Evolutionary conservation across 2,113 vertebrate species (phyloP), one percentile per base, ranked within the genome.

Genomic region (Scatophagus argus): DNA sequence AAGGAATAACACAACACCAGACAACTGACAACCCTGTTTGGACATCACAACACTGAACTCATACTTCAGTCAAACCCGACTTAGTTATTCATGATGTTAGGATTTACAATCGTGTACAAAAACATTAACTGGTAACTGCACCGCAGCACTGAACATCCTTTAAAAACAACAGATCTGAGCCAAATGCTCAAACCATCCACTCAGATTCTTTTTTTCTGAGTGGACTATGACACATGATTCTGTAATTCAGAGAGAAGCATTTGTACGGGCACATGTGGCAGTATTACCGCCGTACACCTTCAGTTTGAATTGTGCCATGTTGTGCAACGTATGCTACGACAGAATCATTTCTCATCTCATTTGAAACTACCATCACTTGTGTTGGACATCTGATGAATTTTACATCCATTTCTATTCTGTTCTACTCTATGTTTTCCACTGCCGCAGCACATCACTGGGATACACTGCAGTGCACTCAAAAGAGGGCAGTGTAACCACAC

Each of bases 401-500:
- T 31, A 31, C 21, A 64, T 49, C 4, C 7, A 0, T 49, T 21
- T 58, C 8, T 29, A 23, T 8, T 56, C 49, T n/a, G n/a, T n/a
- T n/a, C n/a, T n/a, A n/a, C n/a, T 51, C 8, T 66, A 2, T 29
- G 6, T 77, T 62, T 81, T 55, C 14, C 51, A n/a, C 38, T 27
- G 23, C 62, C 73, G 39, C 59, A 43, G 58, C 61, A 54, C 52
- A 32, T 70, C 17, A 21, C 19, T 2, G 14, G 41, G 51, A 77
- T 34, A 46, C 79, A 41, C 55, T 77, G 81, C 78, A 36, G 69
- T 67, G 75, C 71, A 77, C 80, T 89, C 90, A 88, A 91, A 87
- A 88, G 90, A 90, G 88, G 90, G 90, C 88, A 92, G 91, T 91
- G 84, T 91, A 86, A 79, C 38, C 88, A 89, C 89, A 87, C 83